Base-by-base conservation (phyloP, 2,888 invertebrate species). In the Apamea anceps region DNA sequence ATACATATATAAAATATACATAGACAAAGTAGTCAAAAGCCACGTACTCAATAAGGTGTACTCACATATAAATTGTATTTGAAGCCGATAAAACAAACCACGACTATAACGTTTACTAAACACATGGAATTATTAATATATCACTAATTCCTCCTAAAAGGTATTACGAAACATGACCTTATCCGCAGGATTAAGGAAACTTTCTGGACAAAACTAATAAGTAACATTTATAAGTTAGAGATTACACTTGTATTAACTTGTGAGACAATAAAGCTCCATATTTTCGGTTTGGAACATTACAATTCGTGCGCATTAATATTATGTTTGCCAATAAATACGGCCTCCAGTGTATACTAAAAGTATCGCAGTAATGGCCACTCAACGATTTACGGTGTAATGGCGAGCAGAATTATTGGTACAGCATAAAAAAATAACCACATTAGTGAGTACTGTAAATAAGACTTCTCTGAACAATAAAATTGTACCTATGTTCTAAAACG, bases 171-270 rank as follows among this genome's bases (percentile, higher is more conserved):
- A 60, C 13, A 45, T 51, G 45, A 65, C 54, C 48, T 72, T 72
- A 66, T 54, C 54, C 63, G 4, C 21, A 42, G 54, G 70, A 77
- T 78, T 85, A 82, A 54, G 72, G 68, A 78, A 79, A 82, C 66
- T 82, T 73, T 48, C 72, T 10, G 10, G 32, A 73, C 28, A 75
- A 73, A 84, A 85, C 63, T 85, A 79, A 73, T 82, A 75, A 73
- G 75, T 82, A 82, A 82, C 67, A 72, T 84, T 72, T 80, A 76
- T 85, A 82, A 72, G 79, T 74, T 60, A 54, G 65, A 66, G 75
- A 51, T 51, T 54, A 54, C 21, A 54, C 25, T 54, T 25, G 54
- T 54, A 54, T 54, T 25, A 54, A 54, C 54, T 25, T 25, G 21
- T 54, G 54, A 7, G 25, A 57, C n/a, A 82, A 12, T 12, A 57